Evolutionary conservation across 2,888 invertebrate genomes (phyloP).

Genomic region (Diloba caeruleocephala): DNA sequence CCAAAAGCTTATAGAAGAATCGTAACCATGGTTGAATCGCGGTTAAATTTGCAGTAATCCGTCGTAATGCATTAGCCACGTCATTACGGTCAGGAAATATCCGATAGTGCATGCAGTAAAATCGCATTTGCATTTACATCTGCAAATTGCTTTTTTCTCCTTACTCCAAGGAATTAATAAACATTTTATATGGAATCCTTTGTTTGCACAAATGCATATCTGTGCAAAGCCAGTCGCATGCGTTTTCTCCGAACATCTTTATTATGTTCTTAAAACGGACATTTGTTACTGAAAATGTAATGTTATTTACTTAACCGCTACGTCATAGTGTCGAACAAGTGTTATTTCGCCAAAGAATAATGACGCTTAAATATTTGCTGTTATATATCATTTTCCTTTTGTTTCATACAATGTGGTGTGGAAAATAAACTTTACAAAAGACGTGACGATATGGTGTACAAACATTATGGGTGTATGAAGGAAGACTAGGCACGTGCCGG

Average conservation of each 20-base stretch:
- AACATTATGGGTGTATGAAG: constrained; percentile 49
- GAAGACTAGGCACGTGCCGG: constrained; percentile 39
- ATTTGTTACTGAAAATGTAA: constrained; percentile 41
- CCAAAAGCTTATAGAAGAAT: not conserved
- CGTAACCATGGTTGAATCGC: constrained; percentile 5
- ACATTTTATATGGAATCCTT: constrained; percentile 16
- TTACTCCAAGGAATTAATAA: constrained; percentile 8
- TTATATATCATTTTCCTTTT: constrained; percentile 48
- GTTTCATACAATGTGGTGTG: constrained; percentile 25
- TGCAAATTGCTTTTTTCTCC: constrained; percentile 8
- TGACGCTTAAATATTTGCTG: constrained; percentile 45
- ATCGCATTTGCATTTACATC: not conserved
- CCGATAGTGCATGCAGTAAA: constrained; percentile 6
- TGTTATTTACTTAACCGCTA: constrained; percentile 40
- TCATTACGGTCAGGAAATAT: constrained; percentile 3
- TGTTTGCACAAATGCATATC: constrained; percentile 31
- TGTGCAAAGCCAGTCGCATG: constrained; percentile 5
- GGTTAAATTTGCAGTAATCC: constrained; percentile 3
- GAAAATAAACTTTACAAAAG: constrained; percentile 52
- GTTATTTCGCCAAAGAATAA: constrained; percentile 46
- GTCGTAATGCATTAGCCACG: not conserved
- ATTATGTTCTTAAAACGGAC: constrained; percentile 38
- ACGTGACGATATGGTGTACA: constrained; percentile 50
- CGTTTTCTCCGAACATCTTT: constrained; percentile 36
- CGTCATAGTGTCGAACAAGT: constrained; percentile 39